Evolutionary conservation across 2,888 invertebrate genomes (phyloP).

Genomic region (Aspidapion aeneum): DNA sequence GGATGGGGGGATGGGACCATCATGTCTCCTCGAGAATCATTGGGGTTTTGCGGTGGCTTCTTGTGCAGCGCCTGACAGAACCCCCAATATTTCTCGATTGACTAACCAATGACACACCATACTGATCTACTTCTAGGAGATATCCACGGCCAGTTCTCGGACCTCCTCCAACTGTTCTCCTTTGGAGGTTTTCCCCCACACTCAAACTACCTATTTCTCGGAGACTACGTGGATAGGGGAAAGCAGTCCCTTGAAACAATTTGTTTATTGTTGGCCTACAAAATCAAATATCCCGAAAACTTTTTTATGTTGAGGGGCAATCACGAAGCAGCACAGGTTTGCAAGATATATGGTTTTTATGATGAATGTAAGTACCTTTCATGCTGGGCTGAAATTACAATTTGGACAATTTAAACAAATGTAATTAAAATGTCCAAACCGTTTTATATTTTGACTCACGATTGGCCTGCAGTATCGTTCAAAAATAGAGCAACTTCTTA

Average conservation of each 20-base stretch:
- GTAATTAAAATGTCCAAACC: no score
- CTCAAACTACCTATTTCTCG: constrained; percentile 62
- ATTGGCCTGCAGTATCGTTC: no score
- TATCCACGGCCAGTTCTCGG: constrained; percentile 63
- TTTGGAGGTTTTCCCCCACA: constrained; percentile 65
- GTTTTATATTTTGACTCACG: no score
- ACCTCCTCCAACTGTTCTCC: constrained; percentile 59
- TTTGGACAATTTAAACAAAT: no score
- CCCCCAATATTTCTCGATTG: no score
- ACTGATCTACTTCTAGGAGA: constrained; percentile 55
- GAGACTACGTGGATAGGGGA: constrained; percentile 61
- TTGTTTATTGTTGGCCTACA: constrained; percentile 62
- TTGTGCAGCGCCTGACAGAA: no score
- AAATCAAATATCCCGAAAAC: constrained; percentile 67
- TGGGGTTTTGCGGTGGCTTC: no score
- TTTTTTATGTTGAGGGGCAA: constrained; percentile 65
- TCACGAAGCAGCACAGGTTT: constrained; percentile 65
- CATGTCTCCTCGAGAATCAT: no score
- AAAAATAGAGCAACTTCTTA: no score
- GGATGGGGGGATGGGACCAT: no score
- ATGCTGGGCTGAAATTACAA: no score
- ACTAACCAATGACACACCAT: no score
- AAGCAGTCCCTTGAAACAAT: constrained; percentile 64
- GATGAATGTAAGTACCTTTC: constrained; percentile 57
- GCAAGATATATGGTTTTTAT: constrained; percentile 62